Conservation (phyloP, 2,797 vertebrate species). For the Halcyon chelicuti region DNA sequence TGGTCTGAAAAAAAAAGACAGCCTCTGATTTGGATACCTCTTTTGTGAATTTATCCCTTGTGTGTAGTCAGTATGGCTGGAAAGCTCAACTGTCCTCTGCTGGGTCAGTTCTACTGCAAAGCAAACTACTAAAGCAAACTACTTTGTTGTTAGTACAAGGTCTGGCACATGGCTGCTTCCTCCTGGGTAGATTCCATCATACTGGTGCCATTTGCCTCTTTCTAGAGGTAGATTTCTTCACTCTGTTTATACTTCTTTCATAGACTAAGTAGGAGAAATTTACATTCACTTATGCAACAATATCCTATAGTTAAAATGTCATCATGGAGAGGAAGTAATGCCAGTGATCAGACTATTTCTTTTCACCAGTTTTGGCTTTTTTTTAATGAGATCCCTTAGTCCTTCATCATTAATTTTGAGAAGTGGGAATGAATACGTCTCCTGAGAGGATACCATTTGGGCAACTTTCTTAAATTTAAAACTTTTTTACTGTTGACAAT, state of each 20-base stretch:
- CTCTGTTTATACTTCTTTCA: not conserved
- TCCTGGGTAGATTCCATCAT: not conserved
- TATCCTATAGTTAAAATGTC: not conserved
- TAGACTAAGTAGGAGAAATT: not conserved
- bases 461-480: not conserved
- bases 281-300: not conserved
- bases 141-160: not conserved
- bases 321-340: not conserved
- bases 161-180: not conserved
- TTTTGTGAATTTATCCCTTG: not conserved
- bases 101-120: not conserved
- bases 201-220: not conserved
- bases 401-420: not conserved
- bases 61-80: not conserved
- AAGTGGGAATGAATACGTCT: not conserved
- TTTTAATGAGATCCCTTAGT: not conserved
- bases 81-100: not conserved
- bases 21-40: not conserved
- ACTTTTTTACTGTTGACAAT: not conserved
- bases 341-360: not conserved
- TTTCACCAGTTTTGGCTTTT: not conserved
- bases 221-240: not conserved
- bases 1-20: not conserved
- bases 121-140: not conserved
- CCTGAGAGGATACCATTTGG: not conserved